Base-by-base conservation (phyloP, 2,888 invertebrate species). In the Germaria angustata region DNA sequence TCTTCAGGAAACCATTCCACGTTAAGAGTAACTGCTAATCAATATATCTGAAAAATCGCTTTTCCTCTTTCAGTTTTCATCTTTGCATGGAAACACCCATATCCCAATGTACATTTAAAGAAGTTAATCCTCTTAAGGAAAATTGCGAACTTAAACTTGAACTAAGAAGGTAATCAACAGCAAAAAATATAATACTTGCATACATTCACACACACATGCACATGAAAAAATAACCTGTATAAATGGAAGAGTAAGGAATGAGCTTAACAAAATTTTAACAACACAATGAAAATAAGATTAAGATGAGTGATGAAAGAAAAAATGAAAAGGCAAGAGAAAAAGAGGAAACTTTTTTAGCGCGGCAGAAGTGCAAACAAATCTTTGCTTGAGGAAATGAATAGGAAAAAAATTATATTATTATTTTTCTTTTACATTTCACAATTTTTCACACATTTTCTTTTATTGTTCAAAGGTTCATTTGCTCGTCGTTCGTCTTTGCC, bases 61-160 rank as follows among this genome's bases (percentile, higher is more conserved):
- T 46, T 2, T 0, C 3, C 17, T 9, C 2, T 57, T 22, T 39
- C 8, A 2, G 1, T n/a, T 20, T 57, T 22, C 2, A 15, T 22
- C 2, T 36, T 41, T 7, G 2, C 3, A 34, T 44, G 65, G 53
- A 80, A 55, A 39, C n/a, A n/a, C 44, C 36, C 63, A 71, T 44
- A 44, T 2, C 1, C 13, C 1, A 15, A 6, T 39, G 44, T 17
- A 15, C n/a, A 41, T 32, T 51, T 68, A 39, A 61, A 55, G 53
- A 63, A 63, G 68, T 55, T 68, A 81, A 81, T 73, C 81, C 73
- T 28, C 61, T 73, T 68, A 63, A 55, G 69, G 72, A 78, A 73
- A 78, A 73, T 73, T 73, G 55, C 63, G 71, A 84, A 84, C 80
- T 78, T 78, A 73, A 81, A 84, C 84, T 81, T 84, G 80, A 84